Conservation (phyloP, 2,888 invertebrate genomes). For the Cacoxenus indagator region DNA sequence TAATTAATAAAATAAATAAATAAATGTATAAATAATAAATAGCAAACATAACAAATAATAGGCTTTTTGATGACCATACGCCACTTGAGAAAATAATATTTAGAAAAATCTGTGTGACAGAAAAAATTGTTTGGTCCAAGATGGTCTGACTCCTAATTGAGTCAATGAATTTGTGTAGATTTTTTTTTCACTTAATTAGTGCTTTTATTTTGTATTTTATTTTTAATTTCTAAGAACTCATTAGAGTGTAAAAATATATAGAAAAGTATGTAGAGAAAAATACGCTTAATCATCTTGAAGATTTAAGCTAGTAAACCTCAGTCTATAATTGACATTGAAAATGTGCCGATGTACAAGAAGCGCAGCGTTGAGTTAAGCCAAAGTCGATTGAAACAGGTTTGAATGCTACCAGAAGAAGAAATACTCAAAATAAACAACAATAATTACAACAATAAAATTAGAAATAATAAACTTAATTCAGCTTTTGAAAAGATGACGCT, state of each 20-base stretch:
- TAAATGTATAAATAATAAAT: neutral
- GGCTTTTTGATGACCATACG: too few species aligned
- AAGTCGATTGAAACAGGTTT: neutral
- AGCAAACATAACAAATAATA: too few species aligned
- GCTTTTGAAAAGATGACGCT: conserved; percentile 1
- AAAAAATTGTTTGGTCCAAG: too few species aligned
- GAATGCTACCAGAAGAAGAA: neutral
- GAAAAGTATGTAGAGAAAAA: neutral
- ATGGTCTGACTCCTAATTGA: too few species aligned
- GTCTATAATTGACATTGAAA: conserved; percentile 53
- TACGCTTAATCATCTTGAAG: neutral
- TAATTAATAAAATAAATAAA: neutral
- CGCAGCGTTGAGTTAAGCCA: neutral
- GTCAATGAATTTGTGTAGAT: too few species aligned
- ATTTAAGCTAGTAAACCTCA: conserved; percentile 5
- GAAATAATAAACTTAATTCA: neutral
- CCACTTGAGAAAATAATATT: too few species aligned
- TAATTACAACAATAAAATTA: neutral
- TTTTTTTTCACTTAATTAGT: too few species aligned
- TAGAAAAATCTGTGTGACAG: too few species aligned
- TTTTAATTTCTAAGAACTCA: neutral
- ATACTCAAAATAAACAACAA: neutral
- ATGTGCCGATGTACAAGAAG: conserved; percentile 1
- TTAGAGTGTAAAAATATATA: too few species aligned
- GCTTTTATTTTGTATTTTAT: too few species aligned